Evolutionary conservation across 2,797 vertebrate species (phyloP), one percentile per base, ranked within the genome.

Genomic region (Lemur catta): DNA sequence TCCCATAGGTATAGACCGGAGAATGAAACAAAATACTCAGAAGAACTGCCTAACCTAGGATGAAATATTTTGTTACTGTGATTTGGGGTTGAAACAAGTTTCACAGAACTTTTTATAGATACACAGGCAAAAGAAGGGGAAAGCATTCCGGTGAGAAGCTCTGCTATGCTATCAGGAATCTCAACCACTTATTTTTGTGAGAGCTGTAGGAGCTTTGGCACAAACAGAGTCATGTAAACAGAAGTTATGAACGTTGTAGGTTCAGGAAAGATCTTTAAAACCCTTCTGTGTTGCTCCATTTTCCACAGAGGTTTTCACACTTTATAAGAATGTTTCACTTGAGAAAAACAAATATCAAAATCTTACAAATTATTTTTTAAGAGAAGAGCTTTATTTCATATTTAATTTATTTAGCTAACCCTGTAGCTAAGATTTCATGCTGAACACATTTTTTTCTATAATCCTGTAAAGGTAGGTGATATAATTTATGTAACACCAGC

Each of bases 401-500:
- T 93, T 92, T 96, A 50, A 30, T 84, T 94, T 91, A 90, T 61
- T 85, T 94, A 76, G 14, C 5, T 90, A 75, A 71, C 1, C 3
- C n/a, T 81, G 15, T 50, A 88, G 67, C 14, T 86, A 78, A 63
- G 2, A 82, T 74, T 91, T 81, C n/a, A 88, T 78, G 12, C 20
- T 69, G 24, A 93, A 18, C 17, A 71, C 22, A 43, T 46, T 52
- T 28, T 41, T 41, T 38, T 59, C 80, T 74, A 38, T 81, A 93
- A 11, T 15, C 59, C 10, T 14, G 0, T 80, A 38, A 87, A 96
- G 14, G 30, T 20, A 81, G 3, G 1, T 1, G 33, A 50, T 26
- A 2, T 11, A 3, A 61, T 2, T 41, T 67, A 86, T 91, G 38
- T 0, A 71, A 0, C 50, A 24, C 13, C 38, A 78, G 12, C 20